Base-by-base conservation (phyloP, 2,113 vertebrate genomes). In the Strigops habroptila region DNA sequence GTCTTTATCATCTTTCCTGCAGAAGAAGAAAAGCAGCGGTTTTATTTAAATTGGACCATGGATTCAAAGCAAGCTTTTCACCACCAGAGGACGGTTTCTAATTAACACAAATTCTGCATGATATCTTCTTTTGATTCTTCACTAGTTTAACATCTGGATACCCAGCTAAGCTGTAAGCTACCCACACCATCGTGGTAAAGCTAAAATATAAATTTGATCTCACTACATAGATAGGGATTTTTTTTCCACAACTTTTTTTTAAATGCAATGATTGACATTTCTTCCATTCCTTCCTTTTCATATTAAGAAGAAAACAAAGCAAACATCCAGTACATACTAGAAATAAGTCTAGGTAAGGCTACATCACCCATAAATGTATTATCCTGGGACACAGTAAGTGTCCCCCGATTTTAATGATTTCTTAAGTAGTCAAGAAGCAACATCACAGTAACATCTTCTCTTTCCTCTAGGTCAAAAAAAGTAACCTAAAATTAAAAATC, bases 1-100 rank as follows among this genome's bases (percentile, higher is more conserved):
- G 98, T 99, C 99, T 98, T 99, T 99, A 98, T 99, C 99, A 98
- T 99, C 99, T 98, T 99, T 99, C 98, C 99, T 99, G 98, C 92
- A 97, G 98, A 96, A 98, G 71, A 98, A 84, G 78, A 98, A 97
- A 95, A 97, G 25, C 96, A 95, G 39, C 59, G 21, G 12, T 0
- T 44, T 93, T 67, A 92, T 65, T 81, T 15, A 60, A 97, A 92
- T 10, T 84, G 68, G 15, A 97, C 57, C 22, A 6, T 49, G 83
- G 94, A 90, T 82, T 94, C 75, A 65, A 55, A 95, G 67, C 51
- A 79, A 92, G 21, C 7, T 87, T 48, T 83, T 92, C 15, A 85
- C 22, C 43, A 82, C 15, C 52, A 90, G 59, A 81, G 28, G 64
- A 46, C 12, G 73, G 25, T 22, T 80, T 69, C 44, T 30, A 85